Conservation (phyloP, 2,888 invertebrate species). For the Drosophila sordidula region DNA sequence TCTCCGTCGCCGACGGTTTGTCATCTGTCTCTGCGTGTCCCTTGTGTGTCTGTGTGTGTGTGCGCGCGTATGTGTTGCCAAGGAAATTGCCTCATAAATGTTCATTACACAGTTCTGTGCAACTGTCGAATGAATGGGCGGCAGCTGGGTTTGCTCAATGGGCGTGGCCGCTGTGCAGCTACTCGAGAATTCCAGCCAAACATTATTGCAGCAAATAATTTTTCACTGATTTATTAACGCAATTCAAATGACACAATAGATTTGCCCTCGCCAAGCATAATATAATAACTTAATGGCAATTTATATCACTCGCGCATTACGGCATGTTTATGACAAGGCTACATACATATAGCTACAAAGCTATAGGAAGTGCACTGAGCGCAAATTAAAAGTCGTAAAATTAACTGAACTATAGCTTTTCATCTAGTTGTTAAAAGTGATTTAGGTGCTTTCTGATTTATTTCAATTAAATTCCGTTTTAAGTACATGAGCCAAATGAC, state of each 20-base stretch:
- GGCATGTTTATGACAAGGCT: slow-evolving; percentile 13
- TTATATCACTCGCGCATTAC: slow-evolving; percentile 15
- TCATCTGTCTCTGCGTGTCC: slow-evolving; percentile 52
- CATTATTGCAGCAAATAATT: slow-evolving; percentile 60
- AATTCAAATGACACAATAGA: slow-evolving; percentile 51
- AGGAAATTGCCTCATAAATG: slow-evolving; percentile 81
- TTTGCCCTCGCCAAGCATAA: slow-evolving; percentile 9
- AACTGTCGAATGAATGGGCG: slow-evolving; percentile 59
- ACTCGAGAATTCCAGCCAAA: slow-evolving; percentile 32
- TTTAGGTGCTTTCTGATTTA: not conserved
- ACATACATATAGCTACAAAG: not conserved
- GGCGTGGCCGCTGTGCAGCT: slow-evolving; percentile 31
- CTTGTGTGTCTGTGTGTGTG: slow-evolving; percentile 25
- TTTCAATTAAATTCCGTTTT: not conserved
- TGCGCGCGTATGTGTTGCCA: slow-evolving; percentile 56
- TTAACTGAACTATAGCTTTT: not conserved
- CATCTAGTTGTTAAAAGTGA: not conserved
- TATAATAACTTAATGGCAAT: slow-evolving; percentile 37
- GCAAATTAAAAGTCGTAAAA: not conserved
- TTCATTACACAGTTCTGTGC: slow-evolving; percentile 75
- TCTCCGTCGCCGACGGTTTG: slow-evolving; percentile 58
- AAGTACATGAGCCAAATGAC: no score
- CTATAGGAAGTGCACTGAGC: not conserved
- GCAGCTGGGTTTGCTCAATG: slow-evolving; percentile 13
- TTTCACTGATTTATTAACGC: slow-evolving; percentile 58